phyloP scores from a whole-genome alignment of 2,888 invertebrate species.

The Diachrysia chrysitis region DNA sequence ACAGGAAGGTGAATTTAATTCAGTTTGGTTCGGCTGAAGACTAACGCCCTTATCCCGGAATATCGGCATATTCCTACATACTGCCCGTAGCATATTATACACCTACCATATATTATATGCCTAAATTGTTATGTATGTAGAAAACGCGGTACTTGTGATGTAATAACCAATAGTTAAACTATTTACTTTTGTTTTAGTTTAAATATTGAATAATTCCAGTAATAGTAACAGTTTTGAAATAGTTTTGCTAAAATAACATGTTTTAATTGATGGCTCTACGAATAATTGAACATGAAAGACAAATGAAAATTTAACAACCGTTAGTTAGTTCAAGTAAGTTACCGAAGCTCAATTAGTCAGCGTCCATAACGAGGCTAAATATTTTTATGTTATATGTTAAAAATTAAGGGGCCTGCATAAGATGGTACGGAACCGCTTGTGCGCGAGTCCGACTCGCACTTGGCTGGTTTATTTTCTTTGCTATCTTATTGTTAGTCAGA shows the following conservation, averaged over 20 bases:
- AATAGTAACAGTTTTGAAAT: not conserved
- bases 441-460: no score
- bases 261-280: not conserved
- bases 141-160: no score
- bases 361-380: not conserved
- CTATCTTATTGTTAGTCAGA: no score
- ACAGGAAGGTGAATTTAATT: not conserved
- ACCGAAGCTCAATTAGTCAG: not conserved
- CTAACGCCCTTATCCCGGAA: not conserved
- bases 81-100: no score
- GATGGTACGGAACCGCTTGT: no score
- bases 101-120: no score
- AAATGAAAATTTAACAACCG: not conserved
- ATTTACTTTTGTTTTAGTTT: not conserved
- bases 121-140: no score
- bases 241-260: not conserved
- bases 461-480: no score
- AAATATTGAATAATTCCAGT: not conserved
- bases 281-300: no score
- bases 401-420: no score
- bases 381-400: no score
- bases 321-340: no score
- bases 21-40: not conserved
- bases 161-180: not conserved
- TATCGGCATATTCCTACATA: not conserved